Conservation (phyloP, 2,797 vertebrate species). For the Darevskia nairensis region DNA sequence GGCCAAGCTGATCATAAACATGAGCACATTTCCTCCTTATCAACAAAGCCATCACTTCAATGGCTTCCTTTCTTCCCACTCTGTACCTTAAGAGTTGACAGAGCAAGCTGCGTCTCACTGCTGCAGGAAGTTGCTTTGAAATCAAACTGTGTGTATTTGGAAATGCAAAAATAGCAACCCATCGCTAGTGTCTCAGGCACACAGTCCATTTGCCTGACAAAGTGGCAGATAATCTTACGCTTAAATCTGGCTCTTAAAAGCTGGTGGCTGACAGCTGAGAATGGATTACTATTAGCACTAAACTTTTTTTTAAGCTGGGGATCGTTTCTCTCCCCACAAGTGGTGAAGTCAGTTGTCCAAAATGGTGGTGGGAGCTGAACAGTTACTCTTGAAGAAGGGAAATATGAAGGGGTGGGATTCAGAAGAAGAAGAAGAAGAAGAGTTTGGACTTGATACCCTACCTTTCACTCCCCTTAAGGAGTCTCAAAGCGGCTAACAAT, state of each 20-base stretch:
- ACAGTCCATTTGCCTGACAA: slow-evolving; percentile 5
- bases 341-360: not conserved
- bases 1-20: fast-evolving
- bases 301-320: not conserved
- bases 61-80: not conserved
- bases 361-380: not conserved
- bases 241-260: not conserved
- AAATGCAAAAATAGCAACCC: not conserved
- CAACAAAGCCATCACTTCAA: not conserved
- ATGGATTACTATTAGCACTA: not conserved
- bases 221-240: not conserved
- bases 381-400: not conserved
- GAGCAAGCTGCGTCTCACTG: not conserved
- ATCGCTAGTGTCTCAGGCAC: not conserved
- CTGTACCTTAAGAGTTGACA: not conserved
- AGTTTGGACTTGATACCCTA: no score
- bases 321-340: not conserved
- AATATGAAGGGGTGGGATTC: not conserved
- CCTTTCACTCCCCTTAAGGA: no score
- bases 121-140: not conserved
- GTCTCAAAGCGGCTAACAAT: no score
- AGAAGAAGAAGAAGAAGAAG: no score
- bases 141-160: not conserved
- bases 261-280: not conserved
- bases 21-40: fast-evolving